phyloP scores from a whole-genome alignment of 2,113 vertebrate species.

The Ailurus styani region DNA sequence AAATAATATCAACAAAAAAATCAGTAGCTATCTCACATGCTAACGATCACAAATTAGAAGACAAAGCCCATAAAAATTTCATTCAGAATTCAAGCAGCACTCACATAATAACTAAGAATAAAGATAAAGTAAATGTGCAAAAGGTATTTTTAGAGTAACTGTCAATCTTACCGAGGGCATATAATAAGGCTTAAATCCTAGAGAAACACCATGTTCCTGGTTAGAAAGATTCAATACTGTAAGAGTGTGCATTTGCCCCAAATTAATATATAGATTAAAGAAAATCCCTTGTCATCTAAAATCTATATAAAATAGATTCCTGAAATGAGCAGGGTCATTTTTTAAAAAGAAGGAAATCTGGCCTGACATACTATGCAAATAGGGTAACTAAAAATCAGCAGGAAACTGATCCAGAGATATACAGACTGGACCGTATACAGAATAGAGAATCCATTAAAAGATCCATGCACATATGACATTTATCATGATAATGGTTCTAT shows the following conservation, averaged over 20 bases:
- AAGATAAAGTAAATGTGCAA: background rate
- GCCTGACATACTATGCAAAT: background rate
- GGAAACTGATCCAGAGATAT: background rate
- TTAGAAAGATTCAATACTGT: background rate
- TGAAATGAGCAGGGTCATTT: background rate
- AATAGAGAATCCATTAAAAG: background rate
- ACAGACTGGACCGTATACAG: background rate
- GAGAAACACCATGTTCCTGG: background rate
- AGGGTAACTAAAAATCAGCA: background rate
- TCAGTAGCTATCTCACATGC: background rate
- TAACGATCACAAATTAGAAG: slow-evolving; percentile 5
- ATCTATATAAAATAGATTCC: background rate
- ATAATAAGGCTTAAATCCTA: background rate
- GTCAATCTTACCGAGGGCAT: background rate
- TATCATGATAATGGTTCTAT: background rate
- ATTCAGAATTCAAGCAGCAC: slow-evolving; percentile 7
- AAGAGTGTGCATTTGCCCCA: background rate
- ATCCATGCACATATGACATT: background rate
- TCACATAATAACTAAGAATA: background rate
- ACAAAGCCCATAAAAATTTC: background rate
- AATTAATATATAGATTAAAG: background rate
- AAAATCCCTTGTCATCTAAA: background rate
- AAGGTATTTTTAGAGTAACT: background rate
- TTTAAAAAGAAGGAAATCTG: slow-evolving; percentile 2
- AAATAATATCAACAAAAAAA: slow-evolving; percentile 27